Conservation (phyloP, 1,140 invertebrate species). For the Heliconius hewitsoni region DNA sequence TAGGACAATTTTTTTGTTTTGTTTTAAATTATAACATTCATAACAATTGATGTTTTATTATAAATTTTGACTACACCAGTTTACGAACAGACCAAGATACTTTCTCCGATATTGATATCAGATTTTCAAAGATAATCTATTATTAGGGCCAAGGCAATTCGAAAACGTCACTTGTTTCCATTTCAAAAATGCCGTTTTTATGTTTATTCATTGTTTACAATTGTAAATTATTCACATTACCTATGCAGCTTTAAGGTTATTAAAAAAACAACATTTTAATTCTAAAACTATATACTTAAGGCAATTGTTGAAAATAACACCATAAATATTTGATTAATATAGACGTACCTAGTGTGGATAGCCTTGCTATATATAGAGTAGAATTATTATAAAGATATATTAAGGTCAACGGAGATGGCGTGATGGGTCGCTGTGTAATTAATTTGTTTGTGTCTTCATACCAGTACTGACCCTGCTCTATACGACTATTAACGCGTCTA, state of each 20-base stretch:
- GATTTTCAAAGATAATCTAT: slow-evolving; percentile 2
- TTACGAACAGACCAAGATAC: background rate
- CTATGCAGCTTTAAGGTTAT: too few species aligned
- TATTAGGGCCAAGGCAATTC: slow-evolving; percentile 19
- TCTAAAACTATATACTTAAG: too few species aligned
- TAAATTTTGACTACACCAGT: background rate
- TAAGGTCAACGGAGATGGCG: slow-evolving; percentile 40
- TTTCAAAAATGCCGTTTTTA: background rate
- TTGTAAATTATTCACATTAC: background rate
- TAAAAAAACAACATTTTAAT: too few species aligned
- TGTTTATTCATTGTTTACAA: background rate
- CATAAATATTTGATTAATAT: background rate
- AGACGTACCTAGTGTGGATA: background rate
- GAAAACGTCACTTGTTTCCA: background rate
- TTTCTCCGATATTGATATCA: slow-evolving; percentile 16
- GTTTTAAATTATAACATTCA: too few species aligned
- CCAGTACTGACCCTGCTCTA: background rate
- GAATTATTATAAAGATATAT: slow-evolving; percentile 38
- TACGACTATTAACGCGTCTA: background rate
- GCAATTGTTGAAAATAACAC: too few species aligned
- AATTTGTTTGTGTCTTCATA: slow-evolving; percentile 48
- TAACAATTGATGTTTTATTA: background rate
- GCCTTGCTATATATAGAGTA: slow-evolving; percentile 3
- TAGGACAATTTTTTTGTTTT: too few species aligned
- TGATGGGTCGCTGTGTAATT: slow-evolving; percentile 39